Percentiles rank a stretch among this genome's conserved stretches.
Conservation (phyloP, 2,113 vertebrate genomes). For the Pseudorectes ferrugineus region DNA sequence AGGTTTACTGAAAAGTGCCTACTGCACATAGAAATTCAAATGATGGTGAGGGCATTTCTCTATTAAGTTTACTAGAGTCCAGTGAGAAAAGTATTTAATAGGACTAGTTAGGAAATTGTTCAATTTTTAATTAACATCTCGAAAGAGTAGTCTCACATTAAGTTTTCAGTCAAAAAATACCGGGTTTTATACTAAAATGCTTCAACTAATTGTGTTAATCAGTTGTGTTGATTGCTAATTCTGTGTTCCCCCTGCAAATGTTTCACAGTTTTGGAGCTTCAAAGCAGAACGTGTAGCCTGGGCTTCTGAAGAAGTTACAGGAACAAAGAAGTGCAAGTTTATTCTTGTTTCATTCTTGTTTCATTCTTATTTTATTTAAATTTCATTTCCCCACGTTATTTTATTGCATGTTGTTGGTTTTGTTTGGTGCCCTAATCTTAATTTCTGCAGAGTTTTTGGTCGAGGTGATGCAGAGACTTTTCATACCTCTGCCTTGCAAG, state of each 20-base stretch:
- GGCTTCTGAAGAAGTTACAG: neutral
- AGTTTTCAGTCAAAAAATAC: neutral
- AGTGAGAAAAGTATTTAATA: neutral
- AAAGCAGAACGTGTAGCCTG: neutral
- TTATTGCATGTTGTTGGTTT: neutral
- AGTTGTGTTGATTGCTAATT: neutral
- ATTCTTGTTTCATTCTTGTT: neutral
- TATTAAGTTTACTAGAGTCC: neutral
- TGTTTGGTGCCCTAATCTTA: neutral
- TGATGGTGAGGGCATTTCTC: neutral
- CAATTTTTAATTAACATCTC: neutral
- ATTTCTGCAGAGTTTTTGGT: neutral
- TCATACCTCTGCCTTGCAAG: neutral
- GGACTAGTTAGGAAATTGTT: neutral
- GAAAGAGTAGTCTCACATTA: neutral
- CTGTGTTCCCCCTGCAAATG: neutral
- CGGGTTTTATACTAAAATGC: neutral
- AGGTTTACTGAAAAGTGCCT: neutral
- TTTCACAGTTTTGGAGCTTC: neutral
- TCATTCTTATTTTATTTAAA: neutral
- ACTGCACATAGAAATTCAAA: neutral
- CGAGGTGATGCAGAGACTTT: rapidly evolving
- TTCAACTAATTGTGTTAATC: neutral
- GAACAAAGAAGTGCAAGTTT: neutral
- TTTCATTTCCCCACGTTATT: neutral